A percentile compares a stretch with the other conserved stretches of the same genome.
Conservation (phyloP, 2,797 vertebrate genomes). For the Thamnophis elegans region DNA sequence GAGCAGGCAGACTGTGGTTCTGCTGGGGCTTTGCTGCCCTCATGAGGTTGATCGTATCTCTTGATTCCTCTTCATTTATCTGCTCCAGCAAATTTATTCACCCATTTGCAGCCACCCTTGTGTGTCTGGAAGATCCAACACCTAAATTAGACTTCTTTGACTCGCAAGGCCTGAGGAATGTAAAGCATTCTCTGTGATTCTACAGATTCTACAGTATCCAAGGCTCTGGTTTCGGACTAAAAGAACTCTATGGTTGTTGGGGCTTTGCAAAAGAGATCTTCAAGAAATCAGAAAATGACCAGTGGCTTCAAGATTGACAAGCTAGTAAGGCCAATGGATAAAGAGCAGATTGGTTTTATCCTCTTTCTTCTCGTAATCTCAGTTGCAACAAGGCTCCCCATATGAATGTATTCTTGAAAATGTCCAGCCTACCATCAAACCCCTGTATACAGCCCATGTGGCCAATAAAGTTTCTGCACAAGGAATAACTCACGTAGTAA, state of each 20-base stretch:
- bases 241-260: background rate
- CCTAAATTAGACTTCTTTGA: background rate
- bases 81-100: background rate
- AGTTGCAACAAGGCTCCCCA: background rate
- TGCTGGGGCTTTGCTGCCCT: background rate
- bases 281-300: background rate
- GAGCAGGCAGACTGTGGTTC: background rate
- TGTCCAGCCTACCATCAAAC: background rate
- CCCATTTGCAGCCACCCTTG: background rate
- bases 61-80: background rate
- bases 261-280: background rate
- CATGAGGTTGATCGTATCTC: background rate
- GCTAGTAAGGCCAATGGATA: background rate
- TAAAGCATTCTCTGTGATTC: background rate
- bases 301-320: background rate
- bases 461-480: background rate
- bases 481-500: background rate
- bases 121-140: background rate
- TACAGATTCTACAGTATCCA: background rate
- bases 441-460: background rate
- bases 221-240: background rate
- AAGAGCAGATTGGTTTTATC: background rate
- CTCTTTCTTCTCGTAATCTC: background rate
- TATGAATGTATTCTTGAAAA: background rate
- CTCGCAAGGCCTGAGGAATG: background rate